Percentiles rank a stretch among this genome's conserved stretches.
phyloP scores from a whole-genome alignment of 2,113 vertebrate genomes.

The Alaudala cheleensis region DNA sequence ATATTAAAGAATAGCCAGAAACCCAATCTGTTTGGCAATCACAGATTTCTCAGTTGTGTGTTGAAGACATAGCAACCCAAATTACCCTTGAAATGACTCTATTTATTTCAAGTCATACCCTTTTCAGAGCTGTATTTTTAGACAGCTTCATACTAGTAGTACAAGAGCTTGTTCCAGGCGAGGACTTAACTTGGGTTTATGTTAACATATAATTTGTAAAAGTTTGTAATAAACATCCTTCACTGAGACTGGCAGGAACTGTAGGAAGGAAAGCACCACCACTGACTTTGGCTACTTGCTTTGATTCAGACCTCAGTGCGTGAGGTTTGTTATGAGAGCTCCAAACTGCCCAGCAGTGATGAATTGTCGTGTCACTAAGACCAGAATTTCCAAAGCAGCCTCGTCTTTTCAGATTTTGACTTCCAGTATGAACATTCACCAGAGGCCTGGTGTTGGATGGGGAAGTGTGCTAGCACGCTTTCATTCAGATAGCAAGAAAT shows the following conservation, averaged over 20 bases:
- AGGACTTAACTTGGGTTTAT: conserved; percentile 30
- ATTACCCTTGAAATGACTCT: not conserved
- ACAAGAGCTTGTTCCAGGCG: conserved; percentile 5
- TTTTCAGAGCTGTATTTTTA: conserved; percentile 22
- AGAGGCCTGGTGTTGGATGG: not conserved
- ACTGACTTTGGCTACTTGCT: conserved; percentile 12
- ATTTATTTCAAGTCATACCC: not conserved
- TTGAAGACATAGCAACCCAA: conserved; percentile 12
- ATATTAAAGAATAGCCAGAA: not conserved
- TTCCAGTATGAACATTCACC: conserved; percentile 24
- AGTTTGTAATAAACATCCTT: conserved; percentile 38
- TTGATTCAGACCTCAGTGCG: conserved; percentile 12
- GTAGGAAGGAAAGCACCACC: conserved; percentile 14
- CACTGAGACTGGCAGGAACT: conserved; percentile 3
- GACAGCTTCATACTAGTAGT: not conserved
- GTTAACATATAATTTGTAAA: conserved; percentile 61
- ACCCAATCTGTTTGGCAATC: not conserved
- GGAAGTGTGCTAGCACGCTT: not conserved
- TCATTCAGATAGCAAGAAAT: not conserved
- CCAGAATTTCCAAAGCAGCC: conserved; percentile 1
- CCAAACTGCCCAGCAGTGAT: not conserved
- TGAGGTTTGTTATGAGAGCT: not conserved
- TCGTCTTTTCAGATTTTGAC: not conserved
- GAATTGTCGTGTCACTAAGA: not conserved
- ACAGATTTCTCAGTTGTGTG: not conserved